These are phyloP conservation scores for Silurus lanzhouensis DNA, from an alignment of 2,797 vertebrate species.

Conservation along the genomic window DNA sequence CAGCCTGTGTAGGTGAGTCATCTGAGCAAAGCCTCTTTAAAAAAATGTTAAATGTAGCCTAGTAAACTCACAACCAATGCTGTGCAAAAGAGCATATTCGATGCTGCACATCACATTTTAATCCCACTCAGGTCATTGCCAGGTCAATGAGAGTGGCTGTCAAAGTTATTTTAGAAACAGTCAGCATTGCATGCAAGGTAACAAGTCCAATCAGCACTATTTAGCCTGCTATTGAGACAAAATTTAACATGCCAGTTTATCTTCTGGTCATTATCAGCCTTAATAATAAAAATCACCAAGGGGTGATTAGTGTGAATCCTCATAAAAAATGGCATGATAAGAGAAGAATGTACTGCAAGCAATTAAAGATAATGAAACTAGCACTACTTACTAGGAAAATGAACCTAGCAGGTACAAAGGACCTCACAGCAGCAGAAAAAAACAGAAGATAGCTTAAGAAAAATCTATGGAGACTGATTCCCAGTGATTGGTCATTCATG, in stretches of 20 bases:
- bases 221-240: neutral
- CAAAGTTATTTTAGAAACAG: constrained; percentile 2
- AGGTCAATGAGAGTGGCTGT: neutral
- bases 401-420: neutral
- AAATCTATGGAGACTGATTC: neutral
- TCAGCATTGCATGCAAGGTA: neutral
- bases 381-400: neutral
- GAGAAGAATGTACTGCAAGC: neutral
- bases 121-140: neutral
- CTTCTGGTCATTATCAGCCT: neutral
- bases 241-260: neutral
- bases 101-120: neutral
- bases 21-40: neutral
- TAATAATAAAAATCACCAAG: neutral
- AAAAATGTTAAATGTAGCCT: neutral
- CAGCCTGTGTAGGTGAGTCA: neutral
- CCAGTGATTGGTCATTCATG: too few species aligned
- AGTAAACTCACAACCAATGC: neutral
- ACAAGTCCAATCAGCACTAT: neutral
- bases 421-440: neutral
- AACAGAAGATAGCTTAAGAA: neutral
- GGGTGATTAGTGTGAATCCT: neutral
- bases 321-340: neutral
- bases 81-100: constrained; percentile 1
- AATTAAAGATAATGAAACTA: neutral